Percentiles rank a stretch among this genome's conserved stretches.
Conservation (phyloP, 2,888 invertebrate genomes). For the Caenorhabditis sp. region DNA sequence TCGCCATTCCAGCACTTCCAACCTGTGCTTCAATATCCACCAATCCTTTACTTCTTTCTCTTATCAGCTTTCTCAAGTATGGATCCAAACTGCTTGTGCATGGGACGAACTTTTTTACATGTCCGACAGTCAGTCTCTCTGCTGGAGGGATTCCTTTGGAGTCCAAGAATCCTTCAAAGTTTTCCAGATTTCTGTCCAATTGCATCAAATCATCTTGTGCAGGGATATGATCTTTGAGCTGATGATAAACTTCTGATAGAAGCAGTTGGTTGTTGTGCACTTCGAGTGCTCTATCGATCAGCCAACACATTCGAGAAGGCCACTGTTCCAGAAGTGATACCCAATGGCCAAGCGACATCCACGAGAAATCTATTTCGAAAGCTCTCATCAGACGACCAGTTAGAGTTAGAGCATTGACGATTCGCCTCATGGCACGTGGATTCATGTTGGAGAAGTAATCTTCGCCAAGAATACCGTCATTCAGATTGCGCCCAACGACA, state of each 20-base stretch:
- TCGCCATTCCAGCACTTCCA: conserved; percentile 62
- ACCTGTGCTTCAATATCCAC: conserved; percentile 65
- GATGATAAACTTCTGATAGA: conserved; percentile 88
- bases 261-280: conserved; percentile 88
- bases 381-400: conserved; percentile 91
- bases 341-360: conserved; percentile 91
- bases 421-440: conserved; percentile 91
- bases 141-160: conserved; percentile 71
- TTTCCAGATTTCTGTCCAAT: conserved; percentile 79
- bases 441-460: conserved; percentile 99
- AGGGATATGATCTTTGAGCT: conserved; percentile 86
- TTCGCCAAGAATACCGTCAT: conserved; percentile 88
- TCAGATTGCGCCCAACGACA: conserved; percentile 43
- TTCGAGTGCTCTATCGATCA: conserved; percentile 90
- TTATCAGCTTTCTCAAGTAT: conserved; percentile 95
- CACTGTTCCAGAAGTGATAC: conserved; percentile 95
- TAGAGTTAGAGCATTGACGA: conserved; percentile 81
- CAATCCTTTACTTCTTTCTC: conserved; percentile 84
- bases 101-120: conserved; percentile 93
- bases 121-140: conserved; percentile 84
- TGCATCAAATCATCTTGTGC: conserved; percentile 71
- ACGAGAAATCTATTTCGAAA: conserved; percentile 98
- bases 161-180: conserved; percentile 76
- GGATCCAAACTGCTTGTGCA: conserved; percentile 99
- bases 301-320: conserved; percentile 98